Conservation (phyloP, 2,113 vertebrate genomes). For the Syrmaticus mikado region DNA sequence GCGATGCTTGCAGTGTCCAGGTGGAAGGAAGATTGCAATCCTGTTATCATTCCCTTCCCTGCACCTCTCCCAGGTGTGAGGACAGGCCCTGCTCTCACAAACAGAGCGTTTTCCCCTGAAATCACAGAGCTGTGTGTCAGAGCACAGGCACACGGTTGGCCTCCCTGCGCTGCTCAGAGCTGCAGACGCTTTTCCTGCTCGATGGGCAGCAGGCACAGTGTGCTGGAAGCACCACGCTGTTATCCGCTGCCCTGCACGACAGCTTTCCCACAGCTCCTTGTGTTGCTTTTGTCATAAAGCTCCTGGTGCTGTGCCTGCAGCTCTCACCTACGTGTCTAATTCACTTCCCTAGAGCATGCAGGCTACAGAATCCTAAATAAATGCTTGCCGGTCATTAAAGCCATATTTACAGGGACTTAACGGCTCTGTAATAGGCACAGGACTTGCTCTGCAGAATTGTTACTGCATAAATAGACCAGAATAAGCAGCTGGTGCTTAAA, state of each 20-base stretch:
- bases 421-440: slow-evolving; percentile 6
- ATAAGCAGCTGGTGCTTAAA: slow-evolving; percentile 65
- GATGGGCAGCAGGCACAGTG: not conserved
- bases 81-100: not conserved
- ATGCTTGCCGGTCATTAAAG: slow-evolving; percentile 24
- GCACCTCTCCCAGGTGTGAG: not conserved
- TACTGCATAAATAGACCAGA: not conserved
- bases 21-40: not conserved
- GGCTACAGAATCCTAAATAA: slow-evolving; percentile 24
- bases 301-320: not conserved
- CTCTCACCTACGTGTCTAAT: not conserved
- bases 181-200: not conserved
- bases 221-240: not conserved
- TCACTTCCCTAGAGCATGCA: not conserved
- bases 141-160: not conserved
- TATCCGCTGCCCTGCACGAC: not conserved
- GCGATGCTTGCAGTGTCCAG: not conserved
- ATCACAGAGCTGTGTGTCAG: not conserved
- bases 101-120: not conserved
- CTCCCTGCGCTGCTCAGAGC: not conserved
- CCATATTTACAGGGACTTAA: slow-evolving; percentile 28
- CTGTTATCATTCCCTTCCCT: not conserved
- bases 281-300: not conserved
- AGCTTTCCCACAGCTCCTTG: not conserved
- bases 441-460: slow-evolving; percentile 35